Conservation (phyloP, 2,888 invertebrate genomes). For the Lochmaea capreae region DNA sequence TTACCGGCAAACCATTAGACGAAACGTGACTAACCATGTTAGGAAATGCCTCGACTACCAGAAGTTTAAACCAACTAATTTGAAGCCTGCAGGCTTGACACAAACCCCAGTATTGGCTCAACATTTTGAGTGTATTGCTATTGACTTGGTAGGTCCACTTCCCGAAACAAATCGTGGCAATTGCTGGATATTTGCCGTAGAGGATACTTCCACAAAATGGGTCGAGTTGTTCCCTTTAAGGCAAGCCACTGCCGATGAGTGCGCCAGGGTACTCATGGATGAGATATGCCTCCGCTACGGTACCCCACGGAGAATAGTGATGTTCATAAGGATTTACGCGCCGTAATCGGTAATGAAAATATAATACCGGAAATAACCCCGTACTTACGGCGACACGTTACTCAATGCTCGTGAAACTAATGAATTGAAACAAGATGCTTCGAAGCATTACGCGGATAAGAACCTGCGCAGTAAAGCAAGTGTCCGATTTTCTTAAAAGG, state of each 20-base stretch:
- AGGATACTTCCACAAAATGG: slow-evolving; percentile 53
- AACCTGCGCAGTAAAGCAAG: slow-evolving; percentile 47
- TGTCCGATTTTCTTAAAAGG: too few species aligned
- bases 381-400: too few species aligned
- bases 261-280: slow-evolving; percentile 49
- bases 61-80: slow-evolving; percentile 48
- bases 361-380: too few species aligned
- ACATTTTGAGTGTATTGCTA: slow-evolving; percentile 50
- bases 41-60: slow-evolving; percentile 51
- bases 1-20: slow-evolving; percentile 51
- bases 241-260: slow-evolving; percentile 38
- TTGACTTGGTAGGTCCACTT: slow-evolving; percentile 54
- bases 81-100: slow-evolving; percentile 53
- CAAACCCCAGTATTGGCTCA: slow-evolving; percentile 48
- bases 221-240: slow-evolving; percentile 47
- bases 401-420: slow-evolving; percentile 26
- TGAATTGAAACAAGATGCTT: slow-evolving; percentile 36
- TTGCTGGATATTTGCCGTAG: slow-evolving; percentile 50
- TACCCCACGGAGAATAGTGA: slow-evolving; percentile 54
- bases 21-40: slow-evolving; percentile 46
- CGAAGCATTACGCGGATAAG: too few species aligned
- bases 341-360: too few species aligned
- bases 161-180: slow-evolving; percentile 39
- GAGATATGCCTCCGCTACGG: slow-evolving; percentile 56
- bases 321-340: too few species aligned